Base-by-base conservation (phyloP, 37 sponge, comb jelly and placozoan species). In the Crambe crambe region DNA sequence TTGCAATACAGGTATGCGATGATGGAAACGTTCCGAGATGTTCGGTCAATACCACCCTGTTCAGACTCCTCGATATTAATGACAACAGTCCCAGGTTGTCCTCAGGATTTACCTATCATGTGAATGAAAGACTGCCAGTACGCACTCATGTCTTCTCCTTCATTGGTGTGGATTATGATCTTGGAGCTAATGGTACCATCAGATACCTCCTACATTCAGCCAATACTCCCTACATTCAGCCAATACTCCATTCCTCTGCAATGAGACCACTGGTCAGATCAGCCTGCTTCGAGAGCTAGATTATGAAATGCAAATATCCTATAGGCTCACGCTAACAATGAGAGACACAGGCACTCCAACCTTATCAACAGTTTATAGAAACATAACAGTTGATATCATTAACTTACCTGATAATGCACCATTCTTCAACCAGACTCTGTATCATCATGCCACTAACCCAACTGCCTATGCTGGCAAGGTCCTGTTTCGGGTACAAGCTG, bases 21-120 rank as follows among this genome's bases (percentile, higher is more conserved):
- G 4, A 18, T 29, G 81, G 81, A 38, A 66, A 17, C 35, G 4
- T 34, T 27, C 56, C 26, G 20, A 26, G 26, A 23, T 73, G 25
- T 35, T 32, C 2, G 1, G 31, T 35, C 21, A 23, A 40, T 17
- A 72, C 2, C 8, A 21, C 74, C 38, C 66, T 26, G 1, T 32
- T 80, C 60, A 75, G 38, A 9, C 37, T 86, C 1, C 35, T 75
- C n/a, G 87, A 86, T 58, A 79, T 80, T 43, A 86, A 86, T 80
- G 87, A 86, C 47, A 86, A 86, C 70, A n/a, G 37, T 31, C 87
- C 87, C 1, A 3, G 1, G 41, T 42, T 86, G 26, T 38, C 79
- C 38, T 41, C 71, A 27, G 80, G 69, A 34, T 58, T 64, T n/a
- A 31, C 8, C 42, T 75, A 74, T 30, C 15, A 27, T 0, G 80